Evolutionary conservation across 2,113 vertebrate genomes (phyloP), one percentile per base, ranked within the genome.

Genomic region (Spilogale gracilis): DNA sequence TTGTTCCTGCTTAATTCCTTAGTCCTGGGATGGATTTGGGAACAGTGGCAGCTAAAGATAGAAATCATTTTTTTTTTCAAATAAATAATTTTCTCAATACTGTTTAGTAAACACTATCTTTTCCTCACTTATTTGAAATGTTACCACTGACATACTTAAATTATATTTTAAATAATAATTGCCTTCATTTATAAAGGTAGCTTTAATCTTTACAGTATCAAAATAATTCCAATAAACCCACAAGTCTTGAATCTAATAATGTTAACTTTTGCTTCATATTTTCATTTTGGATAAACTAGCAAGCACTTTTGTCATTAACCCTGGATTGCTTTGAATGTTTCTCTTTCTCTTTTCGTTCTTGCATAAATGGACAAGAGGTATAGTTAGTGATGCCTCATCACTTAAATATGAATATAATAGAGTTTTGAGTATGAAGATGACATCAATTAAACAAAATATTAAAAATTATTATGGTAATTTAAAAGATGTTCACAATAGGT

Each of bases 181-280:
- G 6, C 3, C n/a, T 76, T 92, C 11, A 80, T 90, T 92, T 95
- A 56, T 38, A 63, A 84, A 80, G 84, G 60, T 12, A 73, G 17
- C 8, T 79, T 76, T 94, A 89, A 93, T 58, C 43, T 58, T 89
- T 52, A 14, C 23, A 52, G 38, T 7, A 91, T 52, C 52, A 73
- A 95, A 95, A 79, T 65, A 91, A 27, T 95, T 91, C 52, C 14
- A 87, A 20, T 94, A 88, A 73, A 17, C 5, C 17, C 82, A 18
- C 2, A 12, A 20, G 9, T 48, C 21, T 48, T 89, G 4, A 45
- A 65, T 88, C 83, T 48, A 96, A 91, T 67, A 73, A 48, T 61
- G 3, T 10, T 65, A 45, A 30, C 17, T 94, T 95, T 73, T 50
- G 38, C 50, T 97, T 94, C 5, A 27, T 32, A n/a, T 71, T 56